A percentile compares a stretch with the other conserved stretches of the same genome.
Conservation (phyloP, 2,888 invertebrate species). For the Thera obeliscata region DNA sequence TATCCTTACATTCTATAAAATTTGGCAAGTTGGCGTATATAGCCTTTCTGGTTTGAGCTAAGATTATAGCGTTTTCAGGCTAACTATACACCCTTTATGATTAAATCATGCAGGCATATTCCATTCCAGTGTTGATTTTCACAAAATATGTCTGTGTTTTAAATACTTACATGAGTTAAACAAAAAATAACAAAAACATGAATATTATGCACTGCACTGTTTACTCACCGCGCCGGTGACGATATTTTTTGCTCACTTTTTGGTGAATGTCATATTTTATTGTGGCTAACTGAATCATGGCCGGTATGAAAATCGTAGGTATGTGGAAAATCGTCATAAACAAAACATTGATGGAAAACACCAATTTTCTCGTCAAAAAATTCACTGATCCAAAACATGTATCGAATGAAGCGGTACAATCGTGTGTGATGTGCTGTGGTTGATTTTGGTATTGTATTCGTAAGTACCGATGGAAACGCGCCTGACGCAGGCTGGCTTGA, state of each 20-base stretch:
- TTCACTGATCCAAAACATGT: constrained; percentile 57
- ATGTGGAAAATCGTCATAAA: constrained; percentile 33
- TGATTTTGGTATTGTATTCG: constrained; percentile 59
- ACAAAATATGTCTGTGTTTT: constrained; percentile 3
- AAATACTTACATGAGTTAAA: constrained; percentile 13
- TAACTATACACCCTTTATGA: not conserved
- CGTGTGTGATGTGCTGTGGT: constrained; percentile 58
- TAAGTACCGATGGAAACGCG: constrained; percentile 84
- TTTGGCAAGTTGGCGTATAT: not conserved
- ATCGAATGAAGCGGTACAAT: constrained; percentile 44
- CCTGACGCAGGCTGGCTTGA: constrained; percentile 83
- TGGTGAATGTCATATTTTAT: constrained; percentile 86
- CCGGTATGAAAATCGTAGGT: constrained; percentile 52
- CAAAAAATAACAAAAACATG: constrained; percentile 25
- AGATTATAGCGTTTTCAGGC: not conserved
- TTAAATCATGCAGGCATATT: not conserved
- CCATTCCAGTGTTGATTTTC: not conserved
- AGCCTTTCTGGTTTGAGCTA: not conserved
- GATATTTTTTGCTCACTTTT: constrained; percentile 81
- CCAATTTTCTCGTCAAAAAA: constrained; percentile 49
- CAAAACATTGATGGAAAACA: constrained; percentile 37
- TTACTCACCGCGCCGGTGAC: constrained; percentile 80
- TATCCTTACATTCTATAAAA: not conserved
- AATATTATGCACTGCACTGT: constrained; percentile 75
- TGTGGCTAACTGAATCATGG: constrained; percentile 87